A percentile compares a stretch with the other conserved stretches of the same genome.
These are phyloP conservation scores for Phataginus tetradactyla DNA, from an alignment of 2,797 vertebrate species.

Conservation along the genomic window DNA sequence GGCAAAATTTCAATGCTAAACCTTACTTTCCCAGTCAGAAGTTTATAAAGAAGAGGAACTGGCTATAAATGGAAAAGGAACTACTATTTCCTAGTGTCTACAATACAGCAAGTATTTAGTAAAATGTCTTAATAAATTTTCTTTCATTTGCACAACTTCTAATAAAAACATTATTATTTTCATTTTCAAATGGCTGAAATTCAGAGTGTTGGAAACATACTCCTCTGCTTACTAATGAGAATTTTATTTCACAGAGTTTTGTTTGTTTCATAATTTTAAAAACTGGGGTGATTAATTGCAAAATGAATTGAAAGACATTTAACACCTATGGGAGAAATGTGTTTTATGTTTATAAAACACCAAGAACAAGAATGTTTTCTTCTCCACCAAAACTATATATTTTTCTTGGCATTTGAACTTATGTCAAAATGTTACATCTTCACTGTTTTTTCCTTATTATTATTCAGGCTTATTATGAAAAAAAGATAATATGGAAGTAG, in stretches of 20 bases:
- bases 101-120: background rate
- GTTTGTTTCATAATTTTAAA: background rate
- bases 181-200: background rate
- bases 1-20: background rate
- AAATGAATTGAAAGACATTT: background rate
- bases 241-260: background rate
- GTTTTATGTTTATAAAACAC: background rate
- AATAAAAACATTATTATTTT: background rate
- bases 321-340: background rate
- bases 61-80: fast-evolving
- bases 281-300: background rate
- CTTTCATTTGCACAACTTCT: background rate
- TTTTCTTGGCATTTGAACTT: background rate
- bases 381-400: background rate
- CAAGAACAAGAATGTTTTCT: background rate
- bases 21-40: background rate
- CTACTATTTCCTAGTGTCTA: background rate
- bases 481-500: background rate
- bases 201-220: background rate
- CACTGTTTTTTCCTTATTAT: background rate
- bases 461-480: background rate
- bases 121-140: background rate
- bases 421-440: background rate
- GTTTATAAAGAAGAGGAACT: background rate
- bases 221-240: background rate